These are phyloP conservation scores for Camelus dromedarius DNA, from an alignment of 2,113 vertebrate species.

Conservation along the genomic window DNA sequence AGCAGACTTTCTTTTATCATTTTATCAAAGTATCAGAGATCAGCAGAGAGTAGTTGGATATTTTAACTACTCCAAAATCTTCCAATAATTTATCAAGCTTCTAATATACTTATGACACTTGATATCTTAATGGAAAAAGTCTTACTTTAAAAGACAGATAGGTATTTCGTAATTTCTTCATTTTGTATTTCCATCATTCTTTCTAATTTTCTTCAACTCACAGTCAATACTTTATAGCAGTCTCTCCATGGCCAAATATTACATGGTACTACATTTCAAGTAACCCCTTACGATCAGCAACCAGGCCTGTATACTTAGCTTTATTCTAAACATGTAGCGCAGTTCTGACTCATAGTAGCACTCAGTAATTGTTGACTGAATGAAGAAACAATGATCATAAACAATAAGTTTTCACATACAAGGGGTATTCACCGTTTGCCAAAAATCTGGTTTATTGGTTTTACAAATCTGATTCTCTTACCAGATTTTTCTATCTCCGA, in stretches of 20 bases:
- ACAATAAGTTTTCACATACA: not conserved
- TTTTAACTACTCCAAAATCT: constrained; percentile 36
- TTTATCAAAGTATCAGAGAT: not conserved
- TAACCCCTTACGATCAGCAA: not conserved
- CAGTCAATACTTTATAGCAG: not conserved
- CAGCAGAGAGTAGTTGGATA: not conserved
- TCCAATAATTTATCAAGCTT: not conserved
- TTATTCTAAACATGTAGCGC: not conserved
- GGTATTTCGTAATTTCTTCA: not conserved
- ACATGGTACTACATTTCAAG: not conserved
- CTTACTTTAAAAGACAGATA: not conserved
- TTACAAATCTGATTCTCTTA: constrained; percentile 16
- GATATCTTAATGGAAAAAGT: not conserved
- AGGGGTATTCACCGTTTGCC: not conserved
- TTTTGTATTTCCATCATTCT: not conserved
- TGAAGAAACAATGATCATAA: not conserved
- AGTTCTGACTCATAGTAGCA: not conserved
- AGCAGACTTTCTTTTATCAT: not conserved
- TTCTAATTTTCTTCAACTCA: not conserved
- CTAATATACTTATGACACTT: not conserved
- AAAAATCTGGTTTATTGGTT: not conserved
- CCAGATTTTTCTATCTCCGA: not conserved
- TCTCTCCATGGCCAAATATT: not conserved
- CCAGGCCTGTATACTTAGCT: not conserved
- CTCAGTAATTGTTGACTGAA: not conserved